phyloP scores from a whole-genome alignment of 1,140 invertebrate genomes.

The Pseudomyrmex flavicornis region DNA sequence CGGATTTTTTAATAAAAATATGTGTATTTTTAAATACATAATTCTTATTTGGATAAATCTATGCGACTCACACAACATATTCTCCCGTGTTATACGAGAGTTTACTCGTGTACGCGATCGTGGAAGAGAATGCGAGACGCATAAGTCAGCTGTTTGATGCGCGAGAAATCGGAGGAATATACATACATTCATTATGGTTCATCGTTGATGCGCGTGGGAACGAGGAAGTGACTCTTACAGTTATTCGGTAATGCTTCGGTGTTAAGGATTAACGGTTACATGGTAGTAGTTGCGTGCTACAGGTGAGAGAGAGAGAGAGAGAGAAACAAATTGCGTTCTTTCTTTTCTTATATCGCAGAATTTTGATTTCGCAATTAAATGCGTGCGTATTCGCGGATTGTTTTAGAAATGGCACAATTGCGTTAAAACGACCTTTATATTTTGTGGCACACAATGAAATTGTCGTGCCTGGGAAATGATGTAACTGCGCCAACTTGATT shows the following conservation, averaged over 20 bases:
- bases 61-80: no score
- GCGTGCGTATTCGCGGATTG: background rate
- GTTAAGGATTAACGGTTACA: conserved; percentile 36
- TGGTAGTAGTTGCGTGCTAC: no score
- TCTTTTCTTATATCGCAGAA: background rate
- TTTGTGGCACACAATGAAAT: background rate
- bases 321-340: background rate
- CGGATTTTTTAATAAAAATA: no score
- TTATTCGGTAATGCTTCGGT: conserved; percentile 52
- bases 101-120: conserved; percentile 53
- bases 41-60: no score
- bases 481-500: conserved; percentile 21
- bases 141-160: conserved; percentile 39
- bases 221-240: conserved; percentile 53
- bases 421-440: background rate
- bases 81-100: no score
- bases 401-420: background rate
- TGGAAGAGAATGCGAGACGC: conserved; percentile 50
- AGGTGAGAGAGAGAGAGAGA: background rate
- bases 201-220: conserved; percentile 44
- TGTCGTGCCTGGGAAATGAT: background rate
- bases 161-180: conserved; percentile 60
- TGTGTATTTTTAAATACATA: no score
- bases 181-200: conserved; percentile 37
- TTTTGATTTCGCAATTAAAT: background rate